phyloP scores from a whole-genome alignment of 2,888 invertebrate species.

The Linnaemya tessellans region DNA sequence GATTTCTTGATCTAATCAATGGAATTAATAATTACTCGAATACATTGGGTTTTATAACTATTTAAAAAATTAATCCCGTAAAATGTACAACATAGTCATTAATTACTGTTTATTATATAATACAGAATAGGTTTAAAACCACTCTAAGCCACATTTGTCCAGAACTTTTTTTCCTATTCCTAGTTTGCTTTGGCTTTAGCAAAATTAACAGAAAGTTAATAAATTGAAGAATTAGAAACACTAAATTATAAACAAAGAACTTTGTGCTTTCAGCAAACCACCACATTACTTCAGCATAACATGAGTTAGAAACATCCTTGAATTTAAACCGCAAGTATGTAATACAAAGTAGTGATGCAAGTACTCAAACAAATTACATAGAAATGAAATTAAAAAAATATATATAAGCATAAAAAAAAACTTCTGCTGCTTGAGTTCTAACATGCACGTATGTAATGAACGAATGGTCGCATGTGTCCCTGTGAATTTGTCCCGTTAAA shows the following conservation, averaged over 20 bases:
- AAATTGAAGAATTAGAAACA: background rate
- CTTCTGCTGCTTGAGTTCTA: background rate
- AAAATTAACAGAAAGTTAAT: background rate
- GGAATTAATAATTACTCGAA: too few species aligned
- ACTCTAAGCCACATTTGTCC: too few species aligned
- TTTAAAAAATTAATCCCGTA: too few species aligned
- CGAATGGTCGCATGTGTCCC: conserved; percentile 9
- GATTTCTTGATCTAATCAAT: too few species aligned
- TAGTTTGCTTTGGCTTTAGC: too few species aligned
- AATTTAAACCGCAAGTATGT: background rate
- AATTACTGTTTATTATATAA: too few species aligned
- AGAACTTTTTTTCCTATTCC: too few species aligned
- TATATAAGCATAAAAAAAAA: conserved; percentile 13
- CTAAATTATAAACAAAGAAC: background rate
- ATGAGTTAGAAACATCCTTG: background rate
- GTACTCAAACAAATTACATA: conserved; percentile 1
- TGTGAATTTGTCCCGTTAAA: background rate
- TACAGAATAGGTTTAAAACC: too few species aligned
- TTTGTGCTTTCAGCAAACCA: background rate
- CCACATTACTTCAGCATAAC: background rate
- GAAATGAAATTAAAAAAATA: conserved; percentile 31
- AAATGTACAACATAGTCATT: too few species aligned
- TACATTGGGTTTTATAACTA: too few species aligned
- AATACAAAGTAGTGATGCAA: background rate
- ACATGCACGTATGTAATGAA: background rate